These are phyloP conservation scores for Eristalis pertinax DNA, from an alignment of 2,888 invertebrate species.

Conservation along the genomic window DNA sequence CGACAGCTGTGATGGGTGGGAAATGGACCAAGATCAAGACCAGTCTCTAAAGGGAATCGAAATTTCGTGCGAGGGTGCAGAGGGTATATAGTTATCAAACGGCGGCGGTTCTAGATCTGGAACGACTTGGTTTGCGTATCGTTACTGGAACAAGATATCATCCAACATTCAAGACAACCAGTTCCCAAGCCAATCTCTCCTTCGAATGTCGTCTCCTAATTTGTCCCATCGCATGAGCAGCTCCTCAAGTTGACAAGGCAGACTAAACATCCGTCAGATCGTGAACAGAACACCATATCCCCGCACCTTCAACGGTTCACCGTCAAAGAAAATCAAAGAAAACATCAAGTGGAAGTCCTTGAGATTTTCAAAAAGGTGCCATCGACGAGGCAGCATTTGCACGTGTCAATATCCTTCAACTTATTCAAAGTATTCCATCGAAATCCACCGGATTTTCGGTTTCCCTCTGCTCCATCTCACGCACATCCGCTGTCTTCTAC, in stretches of 20 bases:
- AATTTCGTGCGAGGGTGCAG: no score
- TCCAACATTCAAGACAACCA: no score
- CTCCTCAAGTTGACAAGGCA: not conserved
- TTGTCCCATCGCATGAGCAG: no score
- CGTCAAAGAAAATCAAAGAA: not conserved
- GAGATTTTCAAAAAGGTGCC: not conserved
- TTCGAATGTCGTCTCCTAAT: no score
- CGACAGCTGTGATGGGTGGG: no score
- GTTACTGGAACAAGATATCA: no score
- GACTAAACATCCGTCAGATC: no score
- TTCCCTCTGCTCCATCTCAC: not conserved
- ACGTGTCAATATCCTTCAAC: not conserved
- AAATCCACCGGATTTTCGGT: not conserved
- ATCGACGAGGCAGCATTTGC: not conserved
- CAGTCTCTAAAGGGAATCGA: not conserved
- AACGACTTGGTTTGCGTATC: no score
- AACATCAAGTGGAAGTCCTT: not conserved
- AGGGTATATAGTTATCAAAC: no score
- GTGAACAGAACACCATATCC: not conserved
- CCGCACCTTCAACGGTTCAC: not conserved
- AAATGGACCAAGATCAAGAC: no score
- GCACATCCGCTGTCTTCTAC: not conserved
- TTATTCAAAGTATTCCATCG: not conserved
- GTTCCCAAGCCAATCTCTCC: no score
- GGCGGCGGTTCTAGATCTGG: no score